These are phyloP conservation scores for Cotesia congregata DNA, from an alignment of 2,888 invertebrate species.

Conservation along the genomic window DNA sequence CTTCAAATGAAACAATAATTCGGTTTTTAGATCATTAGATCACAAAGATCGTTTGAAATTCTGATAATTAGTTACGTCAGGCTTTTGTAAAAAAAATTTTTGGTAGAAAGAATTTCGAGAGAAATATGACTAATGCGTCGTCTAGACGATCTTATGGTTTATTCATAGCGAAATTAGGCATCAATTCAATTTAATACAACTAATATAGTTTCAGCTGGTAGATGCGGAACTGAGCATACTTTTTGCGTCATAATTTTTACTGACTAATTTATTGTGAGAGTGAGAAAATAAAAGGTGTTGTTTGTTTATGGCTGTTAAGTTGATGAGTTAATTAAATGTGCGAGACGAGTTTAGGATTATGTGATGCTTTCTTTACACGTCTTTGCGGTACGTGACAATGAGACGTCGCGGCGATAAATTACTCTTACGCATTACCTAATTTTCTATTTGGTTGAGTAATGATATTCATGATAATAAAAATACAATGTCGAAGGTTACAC, in stretches of 20 bases:
- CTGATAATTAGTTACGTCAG: background rate
- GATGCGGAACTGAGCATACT: slow-evolving; percentile 13
- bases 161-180: background rate
- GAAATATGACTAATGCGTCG: background rate
- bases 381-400: slow-evolving; percentile 10
- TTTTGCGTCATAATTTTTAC: slow-evolving; percentile 20
- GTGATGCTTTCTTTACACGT: slow-evolving; percentile 21
- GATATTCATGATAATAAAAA: background rate
- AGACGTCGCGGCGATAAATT: slow-evolving; percentile 11
- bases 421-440: background rate
- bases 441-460: slow-evolving; percentile 18
- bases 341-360: background rate
- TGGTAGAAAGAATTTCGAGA: background rate
- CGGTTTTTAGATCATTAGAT: too few species aligned
- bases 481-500: background rate
- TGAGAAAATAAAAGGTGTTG: background rate
- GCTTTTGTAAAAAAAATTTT: background rate
- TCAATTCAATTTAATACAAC: background rate
- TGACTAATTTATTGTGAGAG: slow-evolving; percentile 2
- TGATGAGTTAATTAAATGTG: slow-evolving; percentile 3
- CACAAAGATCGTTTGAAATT: background rate
- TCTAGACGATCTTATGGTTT: background rate
- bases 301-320: background rate
- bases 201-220: background rate
- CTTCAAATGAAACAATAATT: too few species aligned